Percentiles rank a stretch among this genome's conserved stretches.
phyloP scores from a whole-genome alignment of 2,113 vertebrate genomes.

The Martes martes region DNA sequence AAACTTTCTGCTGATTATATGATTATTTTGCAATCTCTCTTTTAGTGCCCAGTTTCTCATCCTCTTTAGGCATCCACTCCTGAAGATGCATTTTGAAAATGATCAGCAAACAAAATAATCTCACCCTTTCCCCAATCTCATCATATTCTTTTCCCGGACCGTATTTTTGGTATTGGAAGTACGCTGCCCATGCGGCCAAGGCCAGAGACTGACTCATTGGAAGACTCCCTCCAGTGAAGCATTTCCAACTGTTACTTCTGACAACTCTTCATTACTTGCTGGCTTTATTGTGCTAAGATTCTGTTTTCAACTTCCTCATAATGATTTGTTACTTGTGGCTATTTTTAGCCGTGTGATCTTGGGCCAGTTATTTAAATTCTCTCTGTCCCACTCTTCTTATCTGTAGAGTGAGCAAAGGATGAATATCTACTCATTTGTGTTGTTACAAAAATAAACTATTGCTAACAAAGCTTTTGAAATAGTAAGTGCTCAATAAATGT shows the following conservation, averaged over 20 bases:
- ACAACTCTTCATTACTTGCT: neutral
- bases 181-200: neutral
- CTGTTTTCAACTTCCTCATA: neutral
- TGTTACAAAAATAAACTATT: neutral
- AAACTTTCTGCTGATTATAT: neutral
- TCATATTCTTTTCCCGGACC: neutral
- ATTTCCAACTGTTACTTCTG: neutral
- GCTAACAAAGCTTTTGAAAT: neutral
- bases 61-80: neutral
- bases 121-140: neutral
- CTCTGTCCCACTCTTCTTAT: neutral
- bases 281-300: neutral
- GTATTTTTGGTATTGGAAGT: neutral
- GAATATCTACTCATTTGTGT: neutral
- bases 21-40: neutral
- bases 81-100: neutral
- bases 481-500: neutral
- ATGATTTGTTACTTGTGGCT: neutral
- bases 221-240: neutral
- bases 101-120: neutral
- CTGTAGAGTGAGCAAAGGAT: neutral
- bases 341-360: neutral
- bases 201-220: neutral
- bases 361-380: neutral
- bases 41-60: neutral